A percentile compares a stretch with the other conserved stretches of the same genome.
Conservation (phyloP, 2,797 vertebrate species). For the Phrynocephalus vlangalii region DNA sequence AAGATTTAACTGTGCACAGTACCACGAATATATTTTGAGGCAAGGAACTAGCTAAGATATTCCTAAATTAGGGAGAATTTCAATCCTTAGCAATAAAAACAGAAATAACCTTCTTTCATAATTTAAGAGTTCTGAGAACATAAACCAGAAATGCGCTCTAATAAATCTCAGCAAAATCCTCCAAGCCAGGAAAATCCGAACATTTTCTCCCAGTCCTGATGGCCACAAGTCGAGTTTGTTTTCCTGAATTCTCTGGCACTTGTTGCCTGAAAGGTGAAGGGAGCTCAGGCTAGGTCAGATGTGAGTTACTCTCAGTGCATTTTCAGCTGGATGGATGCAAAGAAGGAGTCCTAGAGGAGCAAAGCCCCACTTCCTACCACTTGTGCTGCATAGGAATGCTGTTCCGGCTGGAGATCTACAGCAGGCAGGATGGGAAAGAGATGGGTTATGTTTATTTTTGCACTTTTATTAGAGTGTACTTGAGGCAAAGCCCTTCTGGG, state of each 20-base stretch:
- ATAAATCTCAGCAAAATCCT: background rate
- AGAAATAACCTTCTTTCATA: background rate
- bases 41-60: background rate
- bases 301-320: background rate
- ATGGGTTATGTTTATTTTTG: background rate
- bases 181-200: background rate
- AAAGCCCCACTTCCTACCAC: background rate
- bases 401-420: background rate
- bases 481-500: background rate
- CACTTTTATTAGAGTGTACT: background rate
- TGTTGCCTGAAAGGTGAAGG: background rate
- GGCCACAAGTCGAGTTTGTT: background rate
- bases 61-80: background rate
- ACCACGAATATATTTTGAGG: background rate
- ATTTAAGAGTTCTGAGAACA: slow-evolving; percentile 4
- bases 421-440: background rate
- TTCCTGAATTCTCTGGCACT: background rate
- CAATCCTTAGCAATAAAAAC: background rate
- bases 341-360: background rate
- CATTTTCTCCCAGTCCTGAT: background rate
- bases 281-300: background rate
- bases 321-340: background rate
- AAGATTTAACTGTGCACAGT: slow-evolving; percentile 13
- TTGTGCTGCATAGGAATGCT: background rate
- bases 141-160: background rate